A percentile compares a stretch with the other conserved stretches of the same genome.
Evolutionary conservation across 2,797 vertebrate species (phyloP).

Genomic region (Cyclopterus lumpus): DNA sequence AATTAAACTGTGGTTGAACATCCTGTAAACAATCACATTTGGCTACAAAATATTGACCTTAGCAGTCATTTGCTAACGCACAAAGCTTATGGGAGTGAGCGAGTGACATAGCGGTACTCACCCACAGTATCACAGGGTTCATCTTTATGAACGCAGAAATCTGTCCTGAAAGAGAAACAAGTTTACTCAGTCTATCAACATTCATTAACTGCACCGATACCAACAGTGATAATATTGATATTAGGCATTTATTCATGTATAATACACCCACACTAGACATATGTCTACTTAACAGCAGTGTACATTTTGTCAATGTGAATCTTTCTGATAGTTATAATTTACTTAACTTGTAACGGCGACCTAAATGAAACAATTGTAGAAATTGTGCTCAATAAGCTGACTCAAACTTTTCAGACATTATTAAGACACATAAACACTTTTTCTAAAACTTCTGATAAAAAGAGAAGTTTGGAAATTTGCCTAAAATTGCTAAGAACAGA

Average conservation of each 20-base stretch:
- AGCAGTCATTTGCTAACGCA: too few relatives aligned
- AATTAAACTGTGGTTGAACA: too few relatives aligned
- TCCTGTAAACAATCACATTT: neutral
- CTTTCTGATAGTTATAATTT: too few relatives aligned
- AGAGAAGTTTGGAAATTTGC: too few relatives aligned
- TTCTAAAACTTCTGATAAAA: too few relatives aligned
- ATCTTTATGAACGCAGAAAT: slow-evolving; percentile 99
- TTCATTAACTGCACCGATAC: neutral
- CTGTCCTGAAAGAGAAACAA: slow-evolving; percentile 88
- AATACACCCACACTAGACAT: neutral
- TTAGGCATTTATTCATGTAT: neutral
- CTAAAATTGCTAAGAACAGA: too few relatives aligned
- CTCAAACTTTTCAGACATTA: too few relatives aligned
- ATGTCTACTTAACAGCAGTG: neutral
- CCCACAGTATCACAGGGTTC: slow-evolving; percentile 99
- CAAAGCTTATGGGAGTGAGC: neutral
- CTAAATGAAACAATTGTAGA: too few relatives aligned
- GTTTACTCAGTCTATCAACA: neutral
- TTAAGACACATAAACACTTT: too few relatives aligned
- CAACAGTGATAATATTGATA: neutral
- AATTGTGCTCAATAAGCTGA: too few relatives aligned
- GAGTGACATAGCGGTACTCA: slow-evolving; percentile 81
- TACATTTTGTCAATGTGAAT: neutral
- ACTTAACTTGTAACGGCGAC: too few relatives aligned
- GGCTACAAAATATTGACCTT: neutral